Percentiles rank a stretch among this genome's conserved stretches.
These are phyloP conservation scores for Polypedilum pembai DNA, from an alignment of 1,140 invertebrate species.

Conservation along the genomic window DNA sequence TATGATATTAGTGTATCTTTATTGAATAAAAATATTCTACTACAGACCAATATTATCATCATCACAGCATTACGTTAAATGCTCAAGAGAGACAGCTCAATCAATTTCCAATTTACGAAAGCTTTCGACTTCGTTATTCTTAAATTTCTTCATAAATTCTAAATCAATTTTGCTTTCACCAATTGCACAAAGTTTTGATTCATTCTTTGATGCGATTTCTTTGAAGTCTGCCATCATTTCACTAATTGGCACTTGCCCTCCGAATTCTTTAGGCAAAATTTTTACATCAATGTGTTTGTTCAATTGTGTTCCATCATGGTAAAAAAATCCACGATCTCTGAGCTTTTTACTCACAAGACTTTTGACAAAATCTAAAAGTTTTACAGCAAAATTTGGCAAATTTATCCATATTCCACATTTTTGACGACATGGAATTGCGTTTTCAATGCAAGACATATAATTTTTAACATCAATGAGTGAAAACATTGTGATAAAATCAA, in stretches of 20 bases:
- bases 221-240: conserved; percentile 69
- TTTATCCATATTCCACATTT: conserved; percentile 61
- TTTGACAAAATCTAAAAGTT: conserved; percentile 63
- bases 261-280: conserved; percentile 72
- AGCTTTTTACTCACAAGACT: conserved; percentile 67
- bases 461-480: not conserved
- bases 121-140: conserved; percentile 53
- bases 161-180: conserved; percentile 64
- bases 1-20: too few relatives aligned
- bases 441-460: conserved; percentile 41
- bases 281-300: conserved; percentile 55
- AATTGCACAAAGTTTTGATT: conserved; percentile 48
- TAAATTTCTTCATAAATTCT: conserved; percentile 49
- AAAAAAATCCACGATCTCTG: conserved; percentile 59
- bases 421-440: conserved; percentile 58
- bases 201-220: conserved; percentile 33
- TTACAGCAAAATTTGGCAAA: conserved; percentile 56
- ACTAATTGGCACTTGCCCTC: conserved; percentile 58
- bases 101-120: conserved; percentile 67
- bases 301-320: conserved; percentile 56
- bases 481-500: not conserved
- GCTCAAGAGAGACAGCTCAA: conserved; percentile 40
- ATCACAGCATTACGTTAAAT: not conserved
- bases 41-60: too few relatives aligned
- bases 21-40: too few relatives aligned